Percentiles rank a stretch among this genome's conserved stretches.
phyloP scores from a whole-genome alignment of 2,797 vertebrate genomes.

The Microctenopoma steveboyesi region DNA sequence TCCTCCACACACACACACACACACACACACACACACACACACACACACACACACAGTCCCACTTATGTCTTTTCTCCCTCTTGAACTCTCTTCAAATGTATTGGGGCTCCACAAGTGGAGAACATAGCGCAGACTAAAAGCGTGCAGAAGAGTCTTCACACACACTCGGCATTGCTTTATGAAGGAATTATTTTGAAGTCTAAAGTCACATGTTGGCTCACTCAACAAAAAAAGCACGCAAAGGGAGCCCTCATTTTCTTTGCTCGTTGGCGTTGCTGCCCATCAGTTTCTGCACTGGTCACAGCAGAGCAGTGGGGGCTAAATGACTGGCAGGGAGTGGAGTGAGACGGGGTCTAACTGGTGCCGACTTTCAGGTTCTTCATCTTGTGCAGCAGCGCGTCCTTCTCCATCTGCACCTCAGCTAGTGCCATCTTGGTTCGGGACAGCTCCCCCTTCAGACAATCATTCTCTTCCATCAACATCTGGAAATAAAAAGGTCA shows the following conservation, averaged over 20 bases:
- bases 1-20: conserved; percentile 17
- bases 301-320: conserved; percentile 6
- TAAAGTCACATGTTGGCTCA: conserved; percentile 34
- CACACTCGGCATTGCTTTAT: conserved; percentile 58
- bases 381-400: conserved; percentile 90
- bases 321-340: conserved; percentile 1
- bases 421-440: conserved; percentile 95
- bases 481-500: conserved; percentile 66
- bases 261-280: conserved; percentile 22
- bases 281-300: conserved; percentile 9
- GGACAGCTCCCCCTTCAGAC: conserved; percentile 92
- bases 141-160: conserved; percentile 42
- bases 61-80: conserved; percentile 6
- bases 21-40: conserved; percentile 1
- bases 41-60: not conserved
- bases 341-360: conserved; percentile 66
- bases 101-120: conserved; percentile 23
- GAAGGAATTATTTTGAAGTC: conserved; percentile 50
- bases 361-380: conserved; percentile 87
- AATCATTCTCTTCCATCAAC: conserved; percentile 95
- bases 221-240: conserved; percentile 18
- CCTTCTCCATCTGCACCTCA: conserved; percentile 94
- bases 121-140: conserved; percentile 35
- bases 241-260: conserved; percentile 22
- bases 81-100: conserved; percentile 7